phyloP scores from a whole-genome alignment of 2,113 vertebrate species.

The Syrmaticus mikado region DNA sequence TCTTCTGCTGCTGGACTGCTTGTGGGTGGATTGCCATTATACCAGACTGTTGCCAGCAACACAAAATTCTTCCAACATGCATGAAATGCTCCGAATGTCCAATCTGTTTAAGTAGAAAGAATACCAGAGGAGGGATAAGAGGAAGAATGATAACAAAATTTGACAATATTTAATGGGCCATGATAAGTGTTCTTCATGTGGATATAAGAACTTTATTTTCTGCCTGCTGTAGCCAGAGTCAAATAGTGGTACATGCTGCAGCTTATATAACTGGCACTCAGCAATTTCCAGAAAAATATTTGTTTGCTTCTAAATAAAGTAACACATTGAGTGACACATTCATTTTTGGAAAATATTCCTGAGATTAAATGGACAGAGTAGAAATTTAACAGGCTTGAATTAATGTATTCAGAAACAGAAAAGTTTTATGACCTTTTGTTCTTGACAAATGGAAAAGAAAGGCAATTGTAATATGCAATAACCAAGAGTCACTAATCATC shows the following conservation, averaged over 20 bases:
- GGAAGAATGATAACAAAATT: conserved; percentile 15
- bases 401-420: neutral
- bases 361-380: neutral
- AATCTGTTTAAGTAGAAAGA: neutral
- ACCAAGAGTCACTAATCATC: neutral
- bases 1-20: neutral
- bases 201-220: neutral
- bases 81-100: neutral
- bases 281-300: conserved; percentile 25
- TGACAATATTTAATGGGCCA: conserved; percentile 1
- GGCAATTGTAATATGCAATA: neutral
- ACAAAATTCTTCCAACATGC: neutral
- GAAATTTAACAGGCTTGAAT: neutral
- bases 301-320: conserved; percentile 37
- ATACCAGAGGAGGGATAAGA: neutral
- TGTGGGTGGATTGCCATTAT: neutral
- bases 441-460: neutral
- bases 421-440: neutral
- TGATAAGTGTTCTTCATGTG: neutral
- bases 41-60: neutral
- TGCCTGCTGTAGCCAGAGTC: neutral
- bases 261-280: conserved; percentile 12
- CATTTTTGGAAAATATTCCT: neutral
- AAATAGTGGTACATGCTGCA: neutral
- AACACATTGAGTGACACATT: conserved; percentile 17